Conservation (phyloP, 2,888 invertebrate genomes). For the Papilio gigon region DNA sequence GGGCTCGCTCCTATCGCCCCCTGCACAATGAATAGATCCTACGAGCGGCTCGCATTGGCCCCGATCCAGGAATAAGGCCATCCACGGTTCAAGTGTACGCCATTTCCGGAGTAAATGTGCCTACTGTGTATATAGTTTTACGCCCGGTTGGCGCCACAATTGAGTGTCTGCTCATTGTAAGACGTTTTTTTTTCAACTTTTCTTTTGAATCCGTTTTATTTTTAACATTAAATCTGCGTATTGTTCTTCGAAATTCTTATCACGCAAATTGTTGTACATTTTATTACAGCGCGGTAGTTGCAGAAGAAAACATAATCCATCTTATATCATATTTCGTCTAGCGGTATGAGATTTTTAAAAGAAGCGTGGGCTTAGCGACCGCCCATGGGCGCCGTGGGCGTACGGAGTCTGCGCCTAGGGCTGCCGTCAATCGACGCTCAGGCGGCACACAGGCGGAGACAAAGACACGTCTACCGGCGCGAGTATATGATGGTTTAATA, state of each 20-base stretch:
- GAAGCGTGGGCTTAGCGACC: slow-evolving; percentile 49
- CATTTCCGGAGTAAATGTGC: slow-evolving; percentile 59
- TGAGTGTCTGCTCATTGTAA: slow-evolving; percentile 41
- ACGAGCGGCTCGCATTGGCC: slow-evolving; percentile 59
- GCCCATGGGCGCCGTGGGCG: slow-evolving; percentile 54
- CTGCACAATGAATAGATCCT: slow-evolving; percentile 45
- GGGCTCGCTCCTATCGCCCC: slow-evolving; percentile 7
- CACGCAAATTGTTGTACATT: slow-evolving; percentile 4
- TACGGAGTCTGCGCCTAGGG: slow-evolving; percentile 43
- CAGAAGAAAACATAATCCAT: slow-evolving; percentile 11
- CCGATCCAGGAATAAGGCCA: slow-evolving; percentile 69
- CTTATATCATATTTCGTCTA: background rate
- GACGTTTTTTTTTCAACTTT: slow-evolving; percentile 32
- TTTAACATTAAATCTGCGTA: background rate
- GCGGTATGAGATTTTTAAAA: slow-evolving; percentile 35
- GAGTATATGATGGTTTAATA: slow-evolving; percentile 1
- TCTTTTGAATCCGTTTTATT: background rate
- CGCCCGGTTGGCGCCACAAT: slow-evolving; percentile 54
- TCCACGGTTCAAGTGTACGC: slow-evolving; percentile 73
- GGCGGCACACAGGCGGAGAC: slow-evolving; percentile 7
- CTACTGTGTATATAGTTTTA: slow-evolving; percentile 48
- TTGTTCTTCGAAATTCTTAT: background rate
- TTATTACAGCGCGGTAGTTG: background rate
- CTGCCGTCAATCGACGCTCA: slow-evolving; percentile 33
- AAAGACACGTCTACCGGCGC: slow-evolving; percentile 9